Base-by-base conservation (phyloP, 2,113 vertebrate genomes). In the Cariama cristata region DNA sequence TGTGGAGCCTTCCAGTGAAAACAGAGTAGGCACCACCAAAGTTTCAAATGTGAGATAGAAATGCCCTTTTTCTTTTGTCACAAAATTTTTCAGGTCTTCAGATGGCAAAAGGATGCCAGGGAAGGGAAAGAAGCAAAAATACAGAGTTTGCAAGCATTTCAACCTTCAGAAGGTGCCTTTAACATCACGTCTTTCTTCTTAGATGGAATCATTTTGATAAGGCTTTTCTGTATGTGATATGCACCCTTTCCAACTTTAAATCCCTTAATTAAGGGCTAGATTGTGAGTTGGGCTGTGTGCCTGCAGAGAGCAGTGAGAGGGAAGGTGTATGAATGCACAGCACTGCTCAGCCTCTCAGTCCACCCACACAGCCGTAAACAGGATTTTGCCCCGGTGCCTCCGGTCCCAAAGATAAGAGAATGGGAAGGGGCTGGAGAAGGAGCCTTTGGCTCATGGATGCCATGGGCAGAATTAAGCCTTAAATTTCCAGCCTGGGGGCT, bases 201-300 rank as follows among this genome's bases (percentile, higher is more conserved):
- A 63, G 11, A 71, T 4, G 11, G 72, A 74, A 89, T 59, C 66
- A 71, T 89, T 96, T 91, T 81, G 86, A 84, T 94, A 88, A 75
- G 32, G 44, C 20, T 79, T 75, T 94, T 71, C 77, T 64, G 8
- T 55, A 64, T 47, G 52, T 12, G 23, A 79, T 91, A 77, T 11
- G 55, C 24, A 49, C 28, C 33, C 66, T 75, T 90, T 93, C 75
- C 53, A 83, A 49, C 40, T 82, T 73, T 35, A 91, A 77, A 86
- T 79, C 89, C 83, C 86, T 79, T 77, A 62, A 74, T 91, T 66
- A 91, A 81, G 47, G 55, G 47, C 60, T 59, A 59, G 79, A 49
- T 4, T 55, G 72, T 66, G 72, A 50, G n/a, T 4, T 63, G 88
- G 83, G 68, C 69, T 85, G 56, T 8, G 42, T 73, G 83, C 47